phyloP scores from a whole-genome alignment of 2,888 invertebrate species.

The Amblyjoppa proteus region DNA sequence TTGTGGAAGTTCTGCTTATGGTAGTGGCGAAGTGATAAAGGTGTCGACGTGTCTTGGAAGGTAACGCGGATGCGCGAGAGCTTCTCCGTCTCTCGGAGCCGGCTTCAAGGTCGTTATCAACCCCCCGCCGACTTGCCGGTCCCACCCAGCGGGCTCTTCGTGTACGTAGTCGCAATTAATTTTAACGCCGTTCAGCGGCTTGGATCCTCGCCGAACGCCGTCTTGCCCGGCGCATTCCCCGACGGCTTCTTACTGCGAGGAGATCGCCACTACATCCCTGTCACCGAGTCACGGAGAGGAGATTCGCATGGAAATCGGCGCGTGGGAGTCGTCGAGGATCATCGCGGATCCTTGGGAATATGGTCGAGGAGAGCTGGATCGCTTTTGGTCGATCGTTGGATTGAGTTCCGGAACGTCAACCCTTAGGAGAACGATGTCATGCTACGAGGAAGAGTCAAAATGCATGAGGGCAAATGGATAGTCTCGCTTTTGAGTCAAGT shows the following conservation, averaged over 20 bases:
- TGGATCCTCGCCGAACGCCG: slow-evolving; percentile 39
- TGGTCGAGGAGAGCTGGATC: slow-evolving; percentile 12
- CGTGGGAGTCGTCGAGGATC: slow-evolving; percentile 33
- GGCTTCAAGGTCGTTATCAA: slow-evolving; percentile 72
- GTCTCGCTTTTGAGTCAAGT: too few relatives aligned
- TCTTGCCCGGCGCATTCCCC: slow-evolving; percentile 35
- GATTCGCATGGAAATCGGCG: slow-evolving; percentile 61
- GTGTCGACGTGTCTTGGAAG: slow-evolving; percentile 59
- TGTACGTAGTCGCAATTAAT: slow-evolving; percentile 70
- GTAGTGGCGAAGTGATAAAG: slow-evolving; percentile 35
- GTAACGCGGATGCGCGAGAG: slow-evolving; percentile 47
- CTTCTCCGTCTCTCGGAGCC: slow-evolving; percentile 26
- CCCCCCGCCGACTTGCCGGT: slow-evolving; percentile 42
- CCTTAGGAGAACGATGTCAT: not conserved
- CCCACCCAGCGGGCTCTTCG: slow-evolving; percentile 60
- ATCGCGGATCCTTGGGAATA: slow-evolving; percentile 24
- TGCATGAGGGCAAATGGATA: not conserved
- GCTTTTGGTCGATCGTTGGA: not conserved
- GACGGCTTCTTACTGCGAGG: slow-evolving; percentile 53
- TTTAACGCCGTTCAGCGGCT: slow-evolving; percentile 66
- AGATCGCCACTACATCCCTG: slow-evolving; percentile 38
- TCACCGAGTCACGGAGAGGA: slow-evolving; percentile 50
- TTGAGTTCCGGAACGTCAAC: not conserved
- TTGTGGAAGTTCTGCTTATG: slow-evolving; percentile 47
- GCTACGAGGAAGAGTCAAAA: not conserved